Evolutionary conservation across 2,113 vertebrate species (phyloP), one percentile per base, ranked within the genome.

Genomic region (Tenrec ecaudatus): DNA sequence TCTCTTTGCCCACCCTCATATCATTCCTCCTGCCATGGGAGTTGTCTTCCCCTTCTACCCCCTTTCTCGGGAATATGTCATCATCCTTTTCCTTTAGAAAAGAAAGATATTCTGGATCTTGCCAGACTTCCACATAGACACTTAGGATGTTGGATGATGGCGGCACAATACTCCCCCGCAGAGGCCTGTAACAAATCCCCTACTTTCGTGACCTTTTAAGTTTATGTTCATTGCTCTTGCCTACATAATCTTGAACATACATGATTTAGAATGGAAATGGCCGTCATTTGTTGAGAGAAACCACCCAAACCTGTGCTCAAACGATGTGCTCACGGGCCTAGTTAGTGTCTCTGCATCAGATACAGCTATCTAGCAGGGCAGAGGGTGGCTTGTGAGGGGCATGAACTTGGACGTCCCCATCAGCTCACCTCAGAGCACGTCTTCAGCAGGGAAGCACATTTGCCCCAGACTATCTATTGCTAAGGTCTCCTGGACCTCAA

Each of bases 361-460:
- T 2, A 3, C 9, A 3, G 29, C 33, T 27, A 2, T 11, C 11
- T 43, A 47, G 19, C 0, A 0, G 62, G 31, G n/a, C 15, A 0
- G 27, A 31, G 11, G 47, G 31, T 3, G 29, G 40, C 11, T 6
- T 36, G 25, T 19, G 3, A 22, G 25, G 19, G 47, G 12, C 11
- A 38, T 33, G 38, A 36, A 19, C 62, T 12, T 15, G 1, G 14
- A 19, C 7, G 36, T 58, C 68, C 47, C 10, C 20, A 1, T 1
- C 12, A 10, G 22, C 31, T 68, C 57, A 8, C 19, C 38, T 38
- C 53, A 36, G 36, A 75, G 58, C 20, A 11, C 33, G 20, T 17
- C 12, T 23, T 20, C n/a, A 3, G 2, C n/a, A 3, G 1, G 2
- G 31, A 10, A 43, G 36, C 69, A 64, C 38, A 7, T 9, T 43